phyloP scores from a whole-genome alignment of 2,797 vertebrate genomes.

The Molossus molossus region DNA sequence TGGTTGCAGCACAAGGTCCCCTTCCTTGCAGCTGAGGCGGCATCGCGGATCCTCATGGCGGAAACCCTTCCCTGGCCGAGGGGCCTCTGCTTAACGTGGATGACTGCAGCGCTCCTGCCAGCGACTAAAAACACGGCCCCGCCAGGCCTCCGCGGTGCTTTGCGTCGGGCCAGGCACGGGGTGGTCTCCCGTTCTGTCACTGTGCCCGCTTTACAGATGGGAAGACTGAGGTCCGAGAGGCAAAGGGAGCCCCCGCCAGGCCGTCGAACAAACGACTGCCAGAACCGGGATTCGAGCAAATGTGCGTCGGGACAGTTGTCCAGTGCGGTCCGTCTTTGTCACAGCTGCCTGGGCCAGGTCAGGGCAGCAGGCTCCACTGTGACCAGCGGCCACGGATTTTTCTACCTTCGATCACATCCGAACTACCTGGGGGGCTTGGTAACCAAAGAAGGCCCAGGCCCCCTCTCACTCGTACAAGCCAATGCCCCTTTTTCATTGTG shows the following conservation, averaged over 20 bases:
- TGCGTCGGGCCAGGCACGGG: neutral
- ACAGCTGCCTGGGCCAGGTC: too few relatives aligned
- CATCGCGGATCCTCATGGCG: neutral
- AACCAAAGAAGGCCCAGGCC: rapidly evolving
- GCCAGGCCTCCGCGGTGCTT: neutral
- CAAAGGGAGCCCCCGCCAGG: neutral
- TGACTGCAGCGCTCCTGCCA: neutral
- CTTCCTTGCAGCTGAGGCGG: neutral
- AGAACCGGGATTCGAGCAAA: neutral
- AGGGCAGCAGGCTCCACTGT: neutral
- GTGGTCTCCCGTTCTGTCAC: neutral
- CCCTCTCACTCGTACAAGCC: neutral
- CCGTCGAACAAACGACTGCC: neutral
- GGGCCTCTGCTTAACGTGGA: neutral
- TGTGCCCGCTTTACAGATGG: neutral
- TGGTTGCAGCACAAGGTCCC: neutral
- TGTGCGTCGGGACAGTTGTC: neutral
- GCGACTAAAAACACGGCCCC: neutral
- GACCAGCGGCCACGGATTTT: neutral
- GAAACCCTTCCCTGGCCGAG: neutral
- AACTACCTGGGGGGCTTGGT: neutral
- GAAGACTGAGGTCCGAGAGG: neutral
- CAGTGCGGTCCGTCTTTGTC: neutral
- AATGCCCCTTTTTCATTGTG: neutral
- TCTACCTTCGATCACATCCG: too few relatives aligned